phyloP scores from a whole-genome alignment of 2,888 invertebrate genomes.

The Gasteruption jaculator region DNA sequence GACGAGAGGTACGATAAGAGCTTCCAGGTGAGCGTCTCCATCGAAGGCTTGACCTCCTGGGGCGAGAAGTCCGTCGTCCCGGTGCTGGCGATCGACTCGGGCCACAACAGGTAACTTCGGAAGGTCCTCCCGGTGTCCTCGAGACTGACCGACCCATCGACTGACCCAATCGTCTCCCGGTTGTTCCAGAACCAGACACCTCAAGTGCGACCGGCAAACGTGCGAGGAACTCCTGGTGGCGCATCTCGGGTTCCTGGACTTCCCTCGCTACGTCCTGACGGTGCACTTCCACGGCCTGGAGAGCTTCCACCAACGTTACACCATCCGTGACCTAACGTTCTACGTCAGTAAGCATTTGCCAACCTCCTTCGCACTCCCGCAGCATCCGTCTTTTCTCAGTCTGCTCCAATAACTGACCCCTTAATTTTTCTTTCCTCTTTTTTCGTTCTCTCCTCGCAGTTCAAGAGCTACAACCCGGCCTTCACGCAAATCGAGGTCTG shows the following conservation, averaged over 20 bases:
- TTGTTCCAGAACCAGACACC: conserved; percentile 68
- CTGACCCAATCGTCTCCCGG: no score
- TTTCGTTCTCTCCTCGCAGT: conserved; percentile 60
- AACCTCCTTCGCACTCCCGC: conserved; percentile 10
- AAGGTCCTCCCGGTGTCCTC: no score
- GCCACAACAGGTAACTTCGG: conserved; percentile 68
- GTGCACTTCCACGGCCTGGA: conserved; percentile 80
- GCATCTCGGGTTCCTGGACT: conserved; percentile 86
- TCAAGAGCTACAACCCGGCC: conserved; percentile 92
- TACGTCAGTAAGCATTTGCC: conserved; percentile 64
- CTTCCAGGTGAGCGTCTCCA: conserved; percentile 79
- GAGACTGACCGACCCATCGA: no score
- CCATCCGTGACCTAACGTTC: conserved; percentile 78
- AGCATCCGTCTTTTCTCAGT: conserved; percentile 18
- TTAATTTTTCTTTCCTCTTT: neutral
- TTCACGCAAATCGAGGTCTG: conserved; percentile 97
- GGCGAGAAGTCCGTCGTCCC: conserved; percentile 71
- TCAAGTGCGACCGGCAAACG: conserved; percentile 73
- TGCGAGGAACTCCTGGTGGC: conserved; percentile 87
- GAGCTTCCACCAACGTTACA: conserved; percentile 78
- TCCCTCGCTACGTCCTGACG: conserved; percentile 81
- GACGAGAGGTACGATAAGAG: conserved; percentile 88
- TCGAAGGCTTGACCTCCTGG: conserved; percentile 75
- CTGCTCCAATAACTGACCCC: conserved; percentile 3
- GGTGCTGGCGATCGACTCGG: conserved; percentile 61